phyloP scores from a whole-genome alignment of 37 sponge, comb jelly and placozoan genomes.

The Hexactinellida sp. region DNA sequence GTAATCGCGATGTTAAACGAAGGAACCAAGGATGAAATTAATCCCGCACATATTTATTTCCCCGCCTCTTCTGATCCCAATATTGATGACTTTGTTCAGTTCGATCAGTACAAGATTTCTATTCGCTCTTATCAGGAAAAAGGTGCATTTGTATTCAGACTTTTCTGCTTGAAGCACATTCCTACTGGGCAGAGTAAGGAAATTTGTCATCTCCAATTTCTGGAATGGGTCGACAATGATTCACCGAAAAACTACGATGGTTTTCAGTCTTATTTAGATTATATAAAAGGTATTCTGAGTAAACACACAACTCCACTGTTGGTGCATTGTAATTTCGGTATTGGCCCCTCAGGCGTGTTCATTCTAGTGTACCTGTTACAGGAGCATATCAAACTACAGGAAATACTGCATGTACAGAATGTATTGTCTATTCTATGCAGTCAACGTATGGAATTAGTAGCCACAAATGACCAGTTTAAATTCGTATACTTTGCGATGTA shows the following conservation, averaged over 20 bases:
- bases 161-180: not conserved
- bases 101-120: not conserved
- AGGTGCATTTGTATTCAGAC: not conserved
- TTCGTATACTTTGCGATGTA: constrained; percentile 71
- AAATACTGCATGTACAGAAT: constrained; percentile 14
- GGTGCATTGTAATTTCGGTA: not conserved
- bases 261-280: not conserved
- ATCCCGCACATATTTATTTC: not conserved
- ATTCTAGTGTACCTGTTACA: not conserved
- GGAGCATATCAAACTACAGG: constrained; percentile 1
- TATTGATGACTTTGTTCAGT: not conserved
- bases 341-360: not conserved
- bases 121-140: not conserved
- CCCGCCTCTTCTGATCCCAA: not conserved
- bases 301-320: not conserved
- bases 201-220: constrained; percentile 9
- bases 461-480: constrained; percentile 72
- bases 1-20: constrained; percentile 72
- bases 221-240: not conserved
- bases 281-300: not conserved
- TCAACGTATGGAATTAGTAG: constrained; percentile 75
- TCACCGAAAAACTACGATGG: not conserved
- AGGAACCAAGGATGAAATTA: not conserved
- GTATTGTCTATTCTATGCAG: constrained; percentile 25
- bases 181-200: not conserved